phyloP scores from a whole-genome alignment of 2,888 invertebrate species.

The Meandrusa payeni region DNA sequence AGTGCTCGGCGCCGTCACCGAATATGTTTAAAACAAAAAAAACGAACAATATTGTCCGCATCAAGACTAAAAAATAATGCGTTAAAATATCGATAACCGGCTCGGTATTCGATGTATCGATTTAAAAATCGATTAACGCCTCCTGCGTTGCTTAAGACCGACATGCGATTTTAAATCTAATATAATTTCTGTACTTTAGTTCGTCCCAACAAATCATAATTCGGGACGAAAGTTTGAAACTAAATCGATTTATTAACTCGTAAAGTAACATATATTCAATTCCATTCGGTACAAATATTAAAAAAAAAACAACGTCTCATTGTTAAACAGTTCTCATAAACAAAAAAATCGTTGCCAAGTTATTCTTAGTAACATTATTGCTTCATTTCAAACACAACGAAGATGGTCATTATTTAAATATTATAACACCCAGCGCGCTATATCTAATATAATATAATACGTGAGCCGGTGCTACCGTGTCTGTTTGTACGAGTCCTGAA shows the following conservation, averaged over 20 bases:
- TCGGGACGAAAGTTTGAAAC: no score
- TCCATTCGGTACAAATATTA: neutral
- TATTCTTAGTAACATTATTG: slow-evolving; percentile 5
- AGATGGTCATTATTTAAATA: slow-evolving; percentile 4
- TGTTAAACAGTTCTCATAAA: neutral
- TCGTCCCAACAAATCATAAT: neutral
- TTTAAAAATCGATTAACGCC: slow-evolving; percentile 31
- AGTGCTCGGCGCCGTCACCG: slow-evolving; percentile 14
- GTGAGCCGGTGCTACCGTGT: no score
- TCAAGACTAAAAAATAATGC: slow-evolving; percentile 28
- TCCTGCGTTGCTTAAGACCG: slow-evolving; percentile 34
- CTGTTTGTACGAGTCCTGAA: neutral
- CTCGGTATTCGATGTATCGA: slow-evolving; percentile 32
- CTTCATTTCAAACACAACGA: slow-evolving; percentile 11
- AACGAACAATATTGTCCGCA: slow-evolving; percentile 24
- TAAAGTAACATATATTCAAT: no score
- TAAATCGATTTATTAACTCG: no score
- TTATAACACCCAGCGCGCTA: neutral
- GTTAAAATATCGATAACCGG: slow-evolving; percentile 36
- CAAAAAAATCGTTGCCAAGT: neutral
- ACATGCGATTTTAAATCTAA: slow-evolving; percentile 26
- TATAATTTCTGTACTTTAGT: slow-evolving; percentile 3
- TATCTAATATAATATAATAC: no score
- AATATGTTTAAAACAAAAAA: slow-evolving; percentile 13
- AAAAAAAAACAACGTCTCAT: neutral